These are phyloP conservation scores for Ischnus inquisitorius DNA, from an alignment of 2,888 invertebrate species.

Conservation along the genomic window DNA sequence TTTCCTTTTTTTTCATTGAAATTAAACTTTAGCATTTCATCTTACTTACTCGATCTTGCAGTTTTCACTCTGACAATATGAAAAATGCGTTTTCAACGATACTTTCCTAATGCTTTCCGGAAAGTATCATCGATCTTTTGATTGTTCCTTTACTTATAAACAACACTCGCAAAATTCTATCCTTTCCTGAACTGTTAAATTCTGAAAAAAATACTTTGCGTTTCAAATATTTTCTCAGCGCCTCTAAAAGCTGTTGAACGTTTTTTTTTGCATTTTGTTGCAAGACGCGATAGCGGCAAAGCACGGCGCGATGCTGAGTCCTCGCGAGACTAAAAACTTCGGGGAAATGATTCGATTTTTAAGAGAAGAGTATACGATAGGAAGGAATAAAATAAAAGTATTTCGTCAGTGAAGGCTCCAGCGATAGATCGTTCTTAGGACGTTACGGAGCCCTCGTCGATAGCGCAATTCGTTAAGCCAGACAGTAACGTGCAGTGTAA, in stretches of 20 bases:
- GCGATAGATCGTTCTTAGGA: neutral
- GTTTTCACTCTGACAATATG: neutral
- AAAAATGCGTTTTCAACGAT: too few species aligned
- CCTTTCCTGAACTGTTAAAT: neutral
- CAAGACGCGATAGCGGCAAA: neutral
- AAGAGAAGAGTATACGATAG: neutral
- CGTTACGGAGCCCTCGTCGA: neutral
- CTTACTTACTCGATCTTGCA: neutral
- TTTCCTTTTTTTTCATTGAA: neutral
- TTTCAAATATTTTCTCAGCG: neutral
- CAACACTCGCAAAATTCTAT: too few species aligned
- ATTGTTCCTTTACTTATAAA: too few species aligned
- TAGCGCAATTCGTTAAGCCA: neutral
- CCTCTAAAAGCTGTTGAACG: neutral
- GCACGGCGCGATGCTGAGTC: neutral
- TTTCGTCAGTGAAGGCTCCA: neutral
- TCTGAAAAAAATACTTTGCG: neutral
- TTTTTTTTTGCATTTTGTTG: neutral
- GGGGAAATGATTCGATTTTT: neutral
- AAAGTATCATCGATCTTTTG: too few species aligned
- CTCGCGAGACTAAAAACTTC: neutral
- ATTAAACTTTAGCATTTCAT: neutral
- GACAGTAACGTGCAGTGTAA: neutral
- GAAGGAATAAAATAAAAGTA: neutral
- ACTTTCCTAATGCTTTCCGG: too few species aligned